Percentiles rank a stretch among this genome's conserved stretches.
Evolutionary conservation across 1,140 invertebrate genomes (phyloP).

Genomic region (Bactericera cockerelli): DNA sequence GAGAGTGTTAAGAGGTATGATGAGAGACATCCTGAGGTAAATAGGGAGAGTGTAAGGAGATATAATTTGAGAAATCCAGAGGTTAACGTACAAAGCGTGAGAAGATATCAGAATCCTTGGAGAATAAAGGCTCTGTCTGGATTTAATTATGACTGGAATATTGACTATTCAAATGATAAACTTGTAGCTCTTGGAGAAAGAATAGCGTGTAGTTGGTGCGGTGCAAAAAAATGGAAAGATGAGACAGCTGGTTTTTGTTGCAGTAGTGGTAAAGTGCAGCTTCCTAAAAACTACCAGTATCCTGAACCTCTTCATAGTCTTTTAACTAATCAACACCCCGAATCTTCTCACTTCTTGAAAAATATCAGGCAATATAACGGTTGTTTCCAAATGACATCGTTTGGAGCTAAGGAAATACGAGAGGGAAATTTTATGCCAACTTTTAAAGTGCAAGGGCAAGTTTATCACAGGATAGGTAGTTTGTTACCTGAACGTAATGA

Average conservation of each 20-base stretch:
- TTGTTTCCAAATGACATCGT: conserved; percentile 30
- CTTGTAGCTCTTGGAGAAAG: conserved; percentile 20
- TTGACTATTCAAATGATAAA: conserved; percentile 11
- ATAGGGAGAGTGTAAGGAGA: neutral
- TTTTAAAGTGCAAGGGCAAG: conserved; percentile 34
- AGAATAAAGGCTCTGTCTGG: neutral
- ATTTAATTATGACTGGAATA: conserved; percentile 8
- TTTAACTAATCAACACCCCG: neutral
- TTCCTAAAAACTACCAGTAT: conserved; percentile 15
- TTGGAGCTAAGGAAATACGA: conserved; percentile 25
- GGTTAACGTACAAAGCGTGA: neutral
- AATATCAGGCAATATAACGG: conserved; percentile 28
- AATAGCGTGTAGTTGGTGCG: conserved; percentile 24
- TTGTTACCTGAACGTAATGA: conserved; percentile 24
- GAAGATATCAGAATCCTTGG: neutral
- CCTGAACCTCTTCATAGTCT: conserved; percentile 18
- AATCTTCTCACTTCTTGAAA: conserved; percentile 29
- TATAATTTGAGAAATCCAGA: neutral
- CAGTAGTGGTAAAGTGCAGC: conserved; percentile 19
- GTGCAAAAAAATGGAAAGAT: conserved; percentile 27
- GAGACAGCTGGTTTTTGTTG: conserved; percentile 26
- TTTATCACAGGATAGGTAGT: conserved; percentile 31
- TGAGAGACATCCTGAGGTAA: neutral
- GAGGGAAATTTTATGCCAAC: conserved; percentile 27
- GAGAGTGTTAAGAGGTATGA: neutral